These are phyloP conservation scores for Tragulus kanchil DNA, from an alignment of 2,113 vertebrate species.

Conservation along the genomic window DNA sequence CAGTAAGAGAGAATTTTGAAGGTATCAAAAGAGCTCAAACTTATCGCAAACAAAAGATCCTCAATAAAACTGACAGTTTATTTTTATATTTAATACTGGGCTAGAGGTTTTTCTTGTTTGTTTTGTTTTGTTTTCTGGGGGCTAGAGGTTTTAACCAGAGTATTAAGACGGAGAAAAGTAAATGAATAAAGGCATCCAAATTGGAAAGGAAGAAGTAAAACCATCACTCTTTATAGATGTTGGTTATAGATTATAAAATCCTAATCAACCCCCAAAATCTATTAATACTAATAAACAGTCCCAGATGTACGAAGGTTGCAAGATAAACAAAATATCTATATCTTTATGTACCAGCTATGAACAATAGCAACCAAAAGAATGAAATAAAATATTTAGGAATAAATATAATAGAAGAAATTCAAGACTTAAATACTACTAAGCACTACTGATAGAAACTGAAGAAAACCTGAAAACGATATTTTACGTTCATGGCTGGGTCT, in stretches of 20 bases:
- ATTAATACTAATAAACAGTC: neutral
- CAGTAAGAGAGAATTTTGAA: neutral
- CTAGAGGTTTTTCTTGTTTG: neutral
- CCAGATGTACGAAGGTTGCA: neutral
- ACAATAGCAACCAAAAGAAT: neutral
- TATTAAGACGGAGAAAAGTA: neutral
- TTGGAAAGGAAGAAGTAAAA: neutral
- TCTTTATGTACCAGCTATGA: neutral
- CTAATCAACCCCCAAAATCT: neutral
- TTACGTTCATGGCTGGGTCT: neutral
- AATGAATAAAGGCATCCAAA: neutral
- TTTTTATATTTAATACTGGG: neutral
- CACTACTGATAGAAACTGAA: neutral
- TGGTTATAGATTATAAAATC: neutral
- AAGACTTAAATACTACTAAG: neutral
- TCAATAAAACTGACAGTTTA: neutral
- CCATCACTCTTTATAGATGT: neutral
- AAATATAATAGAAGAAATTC: neutral
- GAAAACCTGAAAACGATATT: neutral
- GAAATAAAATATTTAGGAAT: neutral
- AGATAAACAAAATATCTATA: neutral
- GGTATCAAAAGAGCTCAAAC: neutral
- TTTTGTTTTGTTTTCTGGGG: no score
- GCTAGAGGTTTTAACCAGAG: neutral
- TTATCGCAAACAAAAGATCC: neutral